Conservation (phyloP, 35 echinoderm and acorn worm species). For the Ophioderma brevispina region DNA sequence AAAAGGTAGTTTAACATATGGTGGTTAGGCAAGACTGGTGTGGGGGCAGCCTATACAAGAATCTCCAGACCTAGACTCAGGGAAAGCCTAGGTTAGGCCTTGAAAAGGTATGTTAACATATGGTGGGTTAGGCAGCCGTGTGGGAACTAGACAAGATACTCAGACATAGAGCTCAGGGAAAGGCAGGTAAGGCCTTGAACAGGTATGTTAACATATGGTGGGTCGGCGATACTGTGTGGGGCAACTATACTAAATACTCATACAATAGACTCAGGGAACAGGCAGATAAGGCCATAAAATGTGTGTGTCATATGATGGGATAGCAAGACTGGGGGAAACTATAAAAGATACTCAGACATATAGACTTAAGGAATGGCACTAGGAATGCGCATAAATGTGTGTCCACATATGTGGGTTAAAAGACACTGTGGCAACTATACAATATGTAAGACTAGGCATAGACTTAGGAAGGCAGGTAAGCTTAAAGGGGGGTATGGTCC, state of each 20-base stretch:
- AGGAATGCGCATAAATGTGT: slow-evolving; percentile 1
- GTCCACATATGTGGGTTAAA: slow-evolving; percentile 57
- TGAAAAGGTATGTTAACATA: slow-evolving; percentile 31
- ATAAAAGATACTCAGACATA: slow-evolving; percentile 49
- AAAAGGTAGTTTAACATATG: slow-evolving; percentile 48
- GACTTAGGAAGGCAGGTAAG: slow-evolving; percentile 2
- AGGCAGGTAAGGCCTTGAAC: background rate
- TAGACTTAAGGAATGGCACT: too few species aligned
- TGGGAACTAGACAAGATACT: slow-evolving; percentile 55
- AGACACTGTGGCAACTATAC: slow-evolving; percentile 54
- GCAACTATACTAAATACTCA: too few species aligned
- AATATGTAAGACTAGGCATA: slow-evolving; percentile 54
- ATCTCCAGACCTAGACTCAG: slow-evolving; percentile 36
- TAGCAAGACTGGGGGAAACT: slow-evolving; percentile 48
- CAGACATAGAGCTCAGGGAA: slow-evolving; percentile 23
- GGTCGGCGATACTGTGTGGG: too few species aligned
- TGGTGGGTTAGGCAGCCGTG: slow-evolving; percentile 60
- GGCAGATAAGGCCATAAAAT: too few species aligned
- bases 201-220: too few species aligned
- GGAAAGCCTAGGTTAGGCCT: background rate
- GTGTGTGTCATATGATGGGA: slow-evolving; percentile 45
- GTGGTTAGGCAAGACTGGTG: slow-evolving; percentile 51
- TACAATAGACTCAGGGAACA: too few species aligned
- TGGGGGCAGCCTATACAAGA: slow-evolving; percentile 46
- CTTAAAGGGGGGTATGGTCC: too few species aligned